These are phyloP conservation scores for Ennomos erosarius DNA, from an alignment of 2,888 invertebrate species.

Conservation along the genomic window DNA sequence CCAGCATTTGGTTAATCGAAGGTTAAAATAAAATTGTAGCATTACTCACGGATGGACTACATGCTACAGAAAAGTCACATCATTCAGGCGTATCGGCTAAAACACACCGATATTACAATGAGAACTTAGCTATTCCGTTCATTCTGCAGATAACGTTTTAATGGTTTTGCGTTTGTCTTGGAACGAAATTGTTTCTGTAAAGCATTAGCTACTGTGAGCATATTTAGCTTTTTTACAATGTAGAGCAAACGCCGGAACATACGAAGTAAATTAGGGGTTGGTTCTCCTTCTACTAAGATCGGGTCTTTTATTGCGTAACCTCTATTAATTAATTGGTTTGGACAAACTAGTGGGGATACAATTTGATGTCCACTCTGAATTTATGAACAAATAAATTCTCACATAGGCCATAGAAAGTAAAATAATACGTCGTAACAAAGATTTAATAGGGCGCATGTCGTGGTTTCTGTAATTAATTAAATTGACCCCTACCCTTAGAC, in stretches of 20 bases:
- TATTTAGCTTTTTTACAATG: too few relatives aligned
- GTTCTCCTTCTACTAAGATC: too few relatives aligned
- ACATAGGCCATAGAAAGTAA: conserved; percentile 54
- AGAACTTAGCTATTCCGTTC: not conserved
- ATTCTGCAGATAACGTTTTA: conserved; percentile 1
- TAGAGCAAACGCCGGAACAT: too few relatives aligned
- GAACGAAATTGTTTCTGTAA: not conserved
- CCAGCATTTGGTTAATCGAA: conserved; percentile 76
- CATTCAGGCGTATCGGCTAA: conserved; percentile 5
- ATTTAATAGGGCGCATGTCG: conserved; percentile 73
- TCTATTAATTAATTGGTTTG: conserved; percentile 15
- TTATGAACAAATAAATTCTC: conserved; percentile 48
- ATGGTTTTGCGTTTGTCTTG: not conserved
- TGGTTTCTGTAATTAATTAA: conserved; percentile 75
- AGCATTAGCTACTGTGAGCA: not conserved
- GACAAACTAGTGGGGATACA: conserved; percentile 13
- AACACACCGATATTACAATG: conserved; percentile 5
- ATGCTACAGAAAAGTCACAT: conserved; percentile 22
- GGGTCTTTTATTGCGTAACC: not conserved
- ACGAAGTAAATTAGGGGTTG: too few relatives aligned
- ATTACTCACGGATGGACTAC: conserved; percentile 34
- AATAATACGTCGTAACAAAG: conserved; percentile 67
- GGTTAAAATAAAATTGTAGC: conserved; percentile 54
- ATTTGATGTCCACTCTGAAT: conserved; percentile 34
- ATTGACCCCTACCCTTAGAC: conserved; percentile 71